Evolutionary conservation across 2,797 vertebrate genomes (phyloP), one percentile per base, ranked within the genome.

Genomic region (Girardinus metallicus): DNA sequence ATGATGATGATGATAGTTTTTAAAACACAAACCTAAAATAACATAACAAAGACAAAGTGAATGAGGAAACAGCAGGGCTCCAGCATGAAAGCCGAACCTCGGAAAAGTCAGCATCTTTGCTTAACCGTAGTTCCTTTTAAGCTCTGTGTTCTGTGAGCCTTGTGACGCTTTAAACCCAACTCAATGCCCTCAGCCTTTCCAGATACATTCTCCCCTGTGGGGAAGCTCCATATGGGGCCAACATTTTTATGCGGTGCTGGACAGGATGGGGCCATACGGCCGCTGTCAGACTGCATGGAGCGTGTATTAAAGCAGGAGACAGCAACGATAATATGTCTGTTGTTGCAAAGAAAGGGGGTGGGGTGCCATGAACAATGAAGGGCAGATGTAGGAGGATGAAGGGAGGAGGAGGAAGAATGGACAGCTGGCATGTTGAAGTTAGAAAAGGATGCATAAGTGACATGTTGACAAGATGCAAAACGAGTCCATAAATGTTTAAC

Each of bases 361-460:
- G 74, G 57, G 79, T 64, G 62, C 57, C 77, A 78, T 47, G 77
- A 85, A 83, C 80, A 85, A 83, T 55, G 72, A 74, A 78, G 64
- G 34, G 71, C 55, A 66, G 76, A 11, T 11, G 72, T 79, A 36
- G 43, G 34, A 73, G 74, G 79, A 31, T 21, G 73, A 77, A 26
- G 39, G 78, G 74, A 73, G 77, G 75, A 77, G 76, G 62, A 49
- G 77, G 57, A 82, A 78, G 62, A 74, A 73, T 72, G 84, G 87
- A 83, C 90, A 89, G 82, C 87, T 91, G 87, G 76, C 80, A 84
- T 72, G 89, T 83, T 84, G 81, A 81, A 85, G 85, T 90, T 92
- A 80, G 87, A 90, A 91, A 88, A 88, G 85, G 87, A 87, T 84
- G 87, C 82, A 86, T 90, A 88, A 91, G 81, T 91, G 90, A 93